phyloP scores from a whole-genome alignment of 2,888 invertebrate genomes.

The Anaspis maculata region DNA sequence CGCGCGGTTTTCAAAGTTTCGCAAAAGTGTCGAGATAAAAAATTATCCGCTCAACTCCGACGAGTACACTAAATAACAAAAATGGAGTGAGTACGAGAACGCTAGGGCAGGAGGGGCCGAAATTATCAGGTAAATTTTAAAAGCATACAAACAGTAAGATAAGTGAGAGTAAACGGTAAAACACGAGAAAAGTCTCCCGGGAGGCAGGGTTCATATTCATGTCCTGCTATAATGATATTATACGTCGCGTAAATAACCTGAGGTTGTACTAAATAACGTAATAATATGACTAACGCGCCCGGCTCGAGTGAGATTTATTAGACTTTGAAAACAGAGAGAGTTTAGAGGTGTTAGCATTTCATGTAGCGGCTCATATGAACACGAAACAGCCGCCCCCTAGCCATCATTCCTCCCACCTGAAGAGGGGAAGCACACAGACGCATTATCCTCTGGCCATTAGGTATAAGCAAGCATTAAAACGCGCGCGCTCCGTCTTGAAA shows the following conservation, averaged over 20 bases:
- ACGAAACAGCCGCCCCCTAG: too few relatives aligned
- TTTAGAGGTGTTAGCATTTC: conserved; percentile 16
- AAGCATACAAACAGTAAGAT: conserved; percentile 31
- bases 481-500: too few relatives aligned
- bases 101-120: too few relatives aligned
- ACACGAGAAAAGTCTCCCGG: conserved; percentile 34
- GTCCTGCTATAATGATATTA: conserved; percentile 38
- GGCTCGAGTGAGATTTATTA: conserved; percentile 35
- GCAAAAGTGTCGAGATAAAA: conserved; percentile 12
- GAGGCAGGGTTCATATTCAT: conserved; percentile 37
- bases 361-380: too few relatives aligned
- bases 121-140: conserved; percentile 27
- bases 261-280: conserved; percentile 37
- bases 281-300: conserved; percentile 37
- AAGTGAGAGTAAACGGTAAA: conserved; percentile 34
- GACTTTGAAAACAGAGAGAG: conserved; percentile 30
- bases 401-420: too few relatives aligned
- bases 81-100: conserved; percentile 8
- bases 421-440: too few relatives aligned
- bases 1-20: conserved; percentile 9
- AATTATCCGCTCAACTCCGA: conserved; percentile 9
- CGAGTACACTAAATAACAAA: conserved; percentile 12
- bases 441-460: too few relatives aligned
- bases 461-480: too few relatives aligned
- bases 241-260: conserved; percentile 30